Evolutionary conservation across 2,888 invertebrate genomes (phyloP), one percentile per base, ranked within the genome.

Genomic region (Pammene aurita): DNA sequence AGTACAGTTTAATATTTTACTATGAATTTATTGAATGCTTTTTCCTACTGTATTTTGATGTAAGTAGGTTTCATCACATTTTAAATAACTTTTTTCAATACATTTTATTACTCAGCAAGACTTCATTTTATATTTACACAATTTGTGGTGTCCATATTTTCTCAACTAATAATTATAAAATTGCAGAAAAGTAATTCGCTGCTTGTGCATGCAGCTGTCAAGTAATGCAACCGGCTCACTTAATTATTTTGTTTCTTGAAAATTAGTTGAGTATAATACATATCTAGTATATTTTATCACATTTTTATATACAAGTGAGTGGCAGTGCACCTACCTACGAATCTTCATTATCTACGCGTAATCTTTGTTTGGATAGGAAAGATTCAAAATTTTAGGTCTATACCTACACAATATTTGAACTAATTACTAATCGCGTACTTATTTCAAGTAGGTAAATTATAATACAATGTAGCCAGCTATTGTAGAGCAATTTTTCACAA

Each of bases 1-100:
- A 64, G 41, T 52, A 55, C 54, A 46, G 38, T 46, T 52, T 38
- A 57, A 65, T 64, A 41, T 69, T 69, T 69, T 69, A 65, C 60
- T 69, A 69, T 65, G 64, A 69, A 69, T 69, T 65, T 69, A 69
- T 69, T 69, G 65, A 69, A 69, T 69, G 65, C 62, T 68, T 60
- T 60, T 41, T 46, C 65, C 54, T 64, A 60, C 69, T 69, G 26
- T 60, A 64, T 52, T 62, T 67, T 57, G 41, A 67, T 63, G 69
- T 60, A 60, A 65, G 69, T 69, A 69, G 64, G 69, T 69, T 55
- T 64, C 38, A 58, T 68, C 58, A 58, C 69, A 60, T 65, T 68
- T 65, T 34, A 60, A 48, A 65, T 65, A 60, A 60, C 46, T n/a
- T 57, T 67, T 55, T 64, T n/a, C 16, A 64, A 60, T 65, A 65